These are phyloP conservation scores for Amaurobius ferox DNA, from an alignment of 2,888 invertebrate species.

Conservation along the genomic window DNA sequence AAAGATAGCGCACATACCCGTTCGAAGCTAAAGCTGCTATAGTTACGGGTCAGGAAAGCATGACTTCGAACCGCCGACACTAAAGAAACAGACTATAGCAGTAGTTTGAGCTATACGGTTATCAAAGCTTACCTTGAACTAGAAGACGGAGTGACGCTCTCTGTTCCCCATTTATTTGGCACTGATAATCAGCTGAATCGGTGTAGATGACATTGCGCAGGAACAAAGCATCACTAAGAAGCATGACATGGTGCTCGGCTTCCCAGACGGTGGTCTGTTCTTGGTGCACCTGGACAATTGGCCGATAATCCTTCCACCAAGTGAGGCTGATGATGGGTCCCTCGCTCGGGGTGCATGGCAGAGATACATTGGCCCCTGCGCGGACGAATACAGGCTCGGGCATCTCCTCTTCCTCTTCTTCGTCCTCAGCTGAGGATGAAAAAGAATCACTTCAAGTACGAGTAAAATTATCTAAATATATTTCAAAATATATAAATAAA, in stretches of 20 bases:
- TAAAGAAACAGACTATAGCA: no score
- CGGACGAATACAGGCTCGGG: slow-evolving; percentile 68
- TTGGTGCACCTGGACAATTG: slow-evolving; percentile 72
- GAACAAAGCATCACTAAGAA: slow-evolving; percentile 71
- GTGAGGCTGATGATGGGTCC: slow-evolving; percentile 64
- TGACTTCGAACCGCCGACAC: no score
- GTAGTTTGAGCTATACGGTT: no score
- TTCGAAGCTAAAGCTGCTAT: no score
- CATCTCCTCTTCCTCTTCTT: slow-evolving; percentile 42
- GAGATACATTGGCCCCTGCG: slow-evolving; percentile 71
- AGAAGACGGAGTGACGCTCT: slow-evolving; percentile 65
- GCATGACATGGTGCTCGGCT: slow-evolving; percentile 71
- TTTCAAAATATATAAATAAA: no score
- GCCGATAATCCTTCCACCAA: slow-evolving; percentile 74
- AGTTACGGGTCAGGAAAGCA: no score
- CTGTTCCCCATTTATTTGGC: slow-evolving; percentile 72
- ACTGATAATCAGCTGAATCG: slow-evolving; percentile 73
- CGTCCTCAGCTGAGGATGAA: slow-evolving; percentile 18
- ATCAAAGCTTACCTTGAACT: slow-evolving; percentile 74
- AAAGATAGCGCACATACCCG: no score
- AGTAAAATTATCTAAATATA: no score
- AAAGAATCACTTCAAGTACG: no score
- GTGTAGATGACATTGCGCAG: slow-evolving; percentile 64
- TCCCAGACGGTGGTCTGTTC: slow-evolving; percentile 72
- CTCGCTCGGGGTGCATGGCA: slow-evolving; percentile 59